Evolutionary conservation across 1,140 invertebrate species (phyloP).

Genomic region (Polypedilum vanderplanki): DNA sequence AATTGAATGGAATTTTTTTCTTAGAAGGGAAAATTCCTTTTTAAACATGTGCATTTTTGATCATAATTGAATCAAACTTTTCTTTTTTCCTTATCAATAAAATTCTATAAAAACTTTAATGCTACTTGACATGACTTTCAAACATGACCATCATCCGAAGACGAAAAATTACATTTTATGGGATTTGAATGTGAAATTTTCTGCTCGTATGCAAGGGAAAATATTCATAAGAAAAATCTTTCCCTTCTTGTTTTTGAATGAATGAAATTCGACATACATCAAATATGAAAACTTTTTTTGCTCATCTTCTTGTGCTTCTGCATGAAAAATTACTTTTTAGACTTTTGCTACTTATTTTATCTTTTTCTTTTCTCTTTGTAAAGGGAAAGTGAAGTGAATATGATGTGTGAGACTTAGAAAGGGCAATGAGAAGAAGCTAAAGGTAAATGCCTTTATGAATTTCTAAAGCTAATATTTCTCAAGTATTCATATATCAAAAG

Average conservation of each 20-base stretch:
- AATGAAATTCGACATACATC: slow-evolving; percentile 25
- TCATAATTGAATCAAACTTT: too few species aligned
- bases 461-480: slow-evolving; percentile 10
- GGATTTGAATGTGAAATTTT: background rate
- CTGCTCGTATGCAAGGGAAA: too few species aligned
- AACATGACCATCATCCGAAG: background rate
- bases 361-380: background rate
- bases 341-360: background rate
- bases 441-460: slow-evolving; percentile 18
- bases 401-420: too few species aligned
- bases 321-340: slow-evolving; percentile 27
- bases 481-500: background rate
- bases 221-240: background rate
- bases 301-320: background rate
- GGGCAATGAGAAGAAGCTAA: background rate
- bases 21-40: background rate
- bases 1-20: background rate
- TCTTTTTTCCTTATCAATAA: background rate
- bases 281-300: slow-evolving; percentile 1
- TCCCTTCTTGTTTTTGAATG: background rate
- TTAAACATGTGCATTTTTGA: background rate
- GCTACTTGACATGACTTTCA: slow-evolving; percentile 4
- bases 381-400: background rate
- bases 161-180: slow-evolving; percentile 3
- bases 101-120: background rate